phyloP scores from a whole-genome alignment of 1,140 invertebrate genomes.

The Cyclina sinensis region DNA sequence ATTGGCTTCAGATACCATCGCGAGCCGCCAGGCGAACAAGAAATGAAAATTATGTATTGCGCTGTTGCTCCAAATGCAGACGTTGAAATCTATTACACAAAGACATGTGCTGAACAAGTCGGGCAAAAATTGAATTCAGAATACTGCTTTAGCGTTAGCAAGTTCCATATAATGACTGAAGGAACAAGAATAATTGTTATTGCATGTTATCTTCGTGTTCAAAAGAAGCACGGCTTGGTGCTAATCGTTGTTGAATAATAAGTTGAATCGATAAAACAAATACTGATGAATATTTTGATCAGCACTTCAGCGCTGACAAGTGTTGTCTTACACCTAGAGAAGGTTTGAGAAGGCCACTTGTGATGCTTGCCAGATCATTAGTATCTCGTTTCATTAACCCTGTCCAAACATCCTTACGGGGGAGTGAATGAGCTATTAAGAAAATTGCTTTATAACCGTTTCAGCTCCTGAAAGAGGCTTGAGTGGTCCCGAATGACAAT shows the following conservation, averaged over 20 bases:
- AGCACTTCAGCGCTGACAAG: constrained; percentile 7
- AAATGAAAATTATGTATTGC: too few relatives aligned
- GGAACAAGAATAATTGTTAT: too few relatives aligned
- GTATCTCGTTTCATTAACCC: constrained; percentile 63
- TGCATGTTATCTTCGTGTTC: too few relatives aligned
- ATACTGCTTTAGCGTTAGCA: too few relatives aligned
- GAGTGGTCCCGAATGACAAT: constrained; percentile 48
- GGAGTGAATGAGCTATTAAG: constrained; percentile 65
- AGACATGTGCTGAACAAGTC: too few relatives aligned
- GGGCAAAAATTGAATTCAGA: too few relatives aligned
- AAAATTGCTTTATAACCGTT: constrained; percentile 67
- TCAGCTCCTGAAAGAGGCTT: constrained; percentile 4
- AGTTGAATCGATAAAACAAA: not conserved
- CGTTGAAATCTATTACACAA: too few relatives aligned
- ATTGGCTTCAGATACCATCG: not conserved
- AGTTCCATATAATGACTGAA: too few relatives aligned
- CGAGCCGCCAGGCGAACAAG: not conserved
- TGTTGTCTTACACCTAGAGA: constrained; percentile 1
- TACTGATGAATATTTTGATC: not conserved
- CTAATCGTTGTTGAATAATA: not conserved
- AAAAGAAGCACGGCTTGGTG: too few relatives aligned
- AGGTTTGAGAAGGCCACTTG: constrained; percentile 7
- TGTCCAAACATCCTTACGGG: constrained; percentile 45
- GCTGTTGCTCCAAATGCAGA: too few relatives aligned
- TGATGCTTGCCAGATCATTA: constrained; percentile 54